Evolutionary conservation across 2,797 vertebrate species (phyloP).

Genomic region (Sphenopsis melanotis): DNA sequence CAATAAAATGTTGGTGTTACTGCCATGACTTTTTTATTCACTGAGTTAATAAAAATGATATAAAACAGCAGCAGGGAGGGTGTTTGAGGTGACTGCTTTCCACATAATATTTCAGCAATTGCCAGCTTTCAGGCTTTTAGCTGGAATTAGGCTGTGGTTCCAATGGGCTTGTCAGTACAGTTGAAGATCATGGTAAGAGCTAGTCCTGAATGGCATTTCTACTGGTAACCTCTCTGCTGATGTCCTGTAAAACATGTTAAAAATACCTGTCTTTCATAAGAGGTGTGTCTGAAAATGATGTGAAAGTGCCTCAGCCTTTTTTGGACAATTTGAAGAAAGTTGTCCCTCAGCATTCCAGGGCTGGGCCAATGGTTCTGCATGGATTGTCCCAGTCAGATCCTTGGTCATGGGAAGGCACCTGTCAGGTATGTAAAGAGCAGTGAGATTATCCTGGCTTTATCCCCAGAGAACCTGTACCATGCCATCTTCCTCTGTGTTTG

Average conservation of each 20-base stretch:
- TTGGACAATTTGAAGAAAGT: not conserved
- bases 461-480: not conserved
- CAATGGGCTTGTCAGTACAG: not conserved
- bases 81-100: not conserved
- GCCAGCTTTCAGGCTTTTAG: not conserved
- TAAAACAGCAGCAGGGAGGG: not conserved
- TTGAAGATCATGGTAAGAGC: not conserved
- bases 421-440: not conserved
- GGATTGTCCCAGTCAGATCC: not conserved
- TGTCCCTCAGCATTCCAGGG: not conserved
- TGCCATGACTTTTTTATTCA: not conserved
- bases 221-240: not conserved
- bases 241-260: not conserved
- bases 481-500: not conserved
- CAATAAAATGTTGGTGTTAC: not conserved
- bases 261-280: not conserved
- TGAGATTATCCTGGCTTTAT: not conserved
- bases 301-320: not conserved
- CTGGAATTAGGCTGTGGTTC: not conserved
- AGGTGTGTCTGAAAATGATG: not conserved
- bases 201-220: not conserved
- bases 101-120: not conserved
- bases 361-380: not conserved
- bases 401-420: accelerated
- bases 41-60: not conserved